These are phyloP conservation scores for Drosophila nasuta DNA, from an alignment of 1,140 invertebrate genomes.

Conservation along the genomic window DNA sequence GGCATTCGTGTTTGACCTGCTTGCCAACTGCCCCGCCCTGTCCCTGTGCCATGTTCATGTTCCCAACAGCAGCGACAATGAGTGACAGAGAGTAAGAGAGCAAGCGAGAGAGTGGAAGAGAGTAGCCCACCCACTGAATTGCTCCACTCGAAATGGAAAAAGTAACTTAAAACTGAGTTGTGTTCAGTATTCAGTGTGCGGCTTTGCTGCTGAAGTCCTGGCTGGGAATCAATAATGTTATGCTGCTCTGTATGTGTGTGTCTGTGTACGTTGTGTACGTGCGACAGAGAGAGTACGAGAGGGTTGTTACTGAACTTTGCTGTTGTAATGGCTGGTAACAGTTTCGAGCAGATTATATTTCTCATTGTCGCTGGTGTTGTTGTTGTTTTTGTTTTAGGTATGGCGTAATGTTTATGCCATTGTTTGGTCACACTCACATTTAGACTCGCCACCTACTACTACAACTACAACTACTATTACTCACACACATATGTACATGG, in stretches of 20 bases:
- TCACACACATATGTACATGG: neutral
- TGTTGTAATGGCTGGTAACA: constrained; percentile 15
- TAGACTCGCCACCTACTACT: constrained; percentile 9
- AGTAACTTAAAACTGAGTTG: constrained; percentile 33
- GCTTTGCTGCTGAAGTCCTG: constrained; percentile 30
- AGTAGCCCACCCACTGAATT: constrained; percentile 31
- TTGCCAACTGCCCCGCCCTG: constrained; percentile 25
- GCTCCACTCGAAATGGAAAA: constrained; percentile 44
- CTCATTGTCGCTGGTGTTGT: neutral
- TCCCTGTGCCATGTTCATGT: neutral
- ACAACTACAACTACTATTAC: neutral
- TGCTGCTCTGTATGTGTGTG: constrained; percentile 11
- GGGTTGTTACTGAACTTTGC: constrained; percentile 43
- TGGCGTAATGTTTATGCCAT: constrained; percentile 56
- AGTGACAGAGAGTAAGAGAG: neutral
- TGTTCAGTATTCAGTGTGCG: constrained; percentile 8
- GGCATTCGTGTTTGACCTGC: constrained; percentile 26
- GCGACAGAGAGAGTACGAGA: constrained; percentile 25
- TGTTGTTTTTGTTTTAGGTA: constrained; percentile 22
- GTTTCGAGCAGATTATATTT: constrained; percentile 5
- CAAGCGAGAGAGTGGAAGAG: neutral
- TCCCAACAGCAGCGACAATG: neutral
- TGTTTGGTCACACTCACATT: constrained; percentile 41
- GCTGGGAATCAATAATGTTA: constrained; percentile 37
- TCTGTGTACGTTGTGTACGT: neutral